Evolutionary conservation across 2,113 vertebrate genomes (phyloP).

Genomic region (Sakesphorus luctuosus): DNA sequence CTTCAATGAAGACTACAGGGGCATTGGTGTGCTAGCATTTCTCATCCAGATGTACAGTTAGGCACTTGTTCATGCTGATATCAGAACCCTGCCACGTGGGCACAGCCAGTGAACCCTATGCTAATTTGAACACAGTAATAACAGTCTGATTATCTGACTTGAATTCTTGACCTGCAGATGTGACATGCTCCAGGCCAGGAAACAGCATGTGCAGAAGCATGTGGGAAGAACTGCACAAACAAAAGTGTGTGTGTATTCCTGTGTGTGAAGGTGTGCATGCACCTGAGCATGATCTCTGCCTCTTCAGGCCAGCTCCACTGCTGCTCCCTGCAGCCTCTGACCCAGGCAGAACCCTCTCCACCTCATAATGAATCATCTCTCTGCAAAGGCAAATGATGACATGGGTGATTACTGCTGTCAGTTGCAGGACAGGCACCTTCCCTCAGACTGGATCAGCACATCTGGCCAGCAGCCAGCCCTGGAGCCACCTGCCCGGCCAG

Average conservation of each 20-base stretch:
- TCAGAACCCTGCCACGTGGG: background rate
- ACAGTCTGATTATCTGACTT: background rate
- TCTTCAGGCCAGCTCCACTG: background rate
- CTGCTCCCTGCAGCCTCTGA: background rate
- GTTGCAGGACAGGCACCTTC: background rate
- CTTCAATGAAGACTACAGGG: background rate
- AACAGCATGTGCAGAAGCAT: background rate
- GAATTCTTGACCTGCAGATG: background rate
- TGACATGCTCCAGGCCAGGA: background rate
- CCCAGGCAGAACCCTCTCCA: background rate
- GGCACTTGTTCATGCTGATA: background rate
- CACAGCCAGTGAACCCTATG: background rate
- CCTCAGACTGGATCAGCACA: background rate
- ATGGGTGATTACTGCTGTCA: background rate
- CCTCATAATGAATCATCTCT: background rate
- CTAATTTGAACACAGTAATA: background rate
- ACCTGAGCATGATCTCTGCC: background rate
- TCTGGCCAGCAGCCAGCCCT: background rate
- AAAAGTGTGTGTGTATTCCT: rapidly evolving
- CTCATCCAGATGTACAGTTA: background rate
- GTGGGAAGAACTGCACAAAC: background rate
- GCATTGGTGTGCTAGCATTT: background rate
- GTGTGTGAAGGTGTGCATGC: rapidly evolving
- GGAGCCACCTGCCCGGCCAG: background rate
- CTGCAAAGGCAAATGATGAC: rapidly evolving